A percentile compares a stretch with the other conserved stretches of the same genome.
Conservation (phyloP, 2,797 vertebrate genomes). For the Anas acuta region DNA sequence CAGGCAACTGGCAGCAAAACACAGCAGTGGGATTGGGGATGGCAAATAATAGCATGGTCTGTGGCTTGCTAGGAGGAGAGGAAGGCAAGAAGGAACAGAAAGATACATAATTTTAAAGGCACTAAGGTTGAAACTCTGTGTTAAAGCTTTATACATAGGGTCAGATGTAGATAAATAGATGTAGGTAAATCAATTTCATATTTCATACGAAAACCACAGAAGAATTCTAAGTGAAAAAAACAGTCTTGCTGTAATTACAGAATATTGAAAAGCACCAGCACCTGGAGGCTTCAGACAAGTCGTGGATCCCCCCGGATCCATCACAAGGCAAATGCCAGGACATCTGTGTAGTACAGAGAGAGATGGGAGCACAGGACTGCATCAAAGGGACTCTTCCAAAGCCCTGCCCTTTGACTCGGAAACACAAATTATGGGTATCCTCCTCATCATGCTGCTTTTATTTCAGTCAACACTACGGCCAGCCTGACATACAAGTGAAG, state of each 20-base stretch:
- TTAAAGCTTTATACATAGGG: not conserved
- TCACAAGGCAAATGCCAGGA: not conserved
- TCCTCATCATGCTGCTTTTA: not conserved
- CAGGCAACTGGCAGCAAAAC: not conserved
- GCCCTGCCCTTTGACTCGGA: not conserved
- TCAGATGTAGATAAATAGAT: not conserved
- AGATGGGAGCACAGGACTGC: not conserved
- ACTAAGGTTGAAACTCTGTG: not conserved
- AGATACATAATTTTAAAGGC: not conserved
- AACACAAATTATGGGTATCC: not conserved
- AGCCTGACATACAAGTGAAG: not conserved
- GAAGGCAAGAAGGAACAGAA: not conserved
- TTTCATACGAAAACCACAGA: not conserved
- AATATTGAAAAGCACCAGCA: not conserved
- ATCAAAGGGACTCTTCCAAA: not conserved
- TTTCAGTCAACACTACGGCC: not conserved
- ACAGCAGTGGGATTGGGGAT: not conserved
- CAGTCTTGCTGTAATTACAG: not conserved
- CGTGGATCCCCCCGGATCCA: not conserved
- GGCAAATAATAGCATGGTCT: not conserved
- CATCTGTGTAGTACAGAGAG: not conserved
- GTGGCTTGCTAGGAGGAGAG: not conserved
- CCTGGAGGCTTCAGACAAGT: not conserved
- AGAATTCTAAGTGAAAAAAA: not conserved
- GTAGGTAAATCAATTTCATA: not conserved